Evolutionary conservation across 2,797 vertebrate species (phyloP).

Genomic region (Huso huso): DNA sequence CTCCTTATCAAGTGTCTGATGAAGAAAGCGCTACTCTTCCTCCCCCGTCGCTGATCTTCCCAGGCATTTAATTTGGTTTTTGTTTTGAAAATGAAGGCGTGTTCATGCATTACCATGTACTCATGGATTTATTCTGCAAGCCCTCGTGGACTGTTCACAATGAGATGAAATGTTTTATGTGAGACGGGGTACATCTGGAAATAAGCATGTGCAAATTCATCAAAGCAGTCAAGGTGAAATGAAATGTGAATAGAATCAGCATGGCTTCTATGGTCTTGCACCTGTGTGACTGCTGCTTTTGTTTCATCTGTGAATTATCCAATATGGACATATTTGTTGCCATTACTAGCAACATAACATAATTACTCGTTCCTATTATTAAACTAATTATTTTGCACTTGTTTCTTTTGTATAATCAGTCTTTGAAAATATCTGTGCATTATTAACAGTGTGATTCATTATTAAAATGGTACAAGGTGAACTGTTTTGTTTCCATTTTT

Average conservation of each 20-base stretch:
- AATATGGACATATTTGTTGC: no score
- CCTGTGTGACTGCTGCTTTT: not conserved
- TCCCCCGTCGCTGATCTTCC: not conserved
- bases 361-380: no score
- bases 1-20: not conserved
- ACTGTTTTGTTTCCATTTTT: no score
- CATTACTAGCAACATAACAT: no score
- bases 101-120: not conserved
- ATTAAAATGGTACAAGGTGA: no score
- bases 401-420: no score
- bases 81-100: not conserved
- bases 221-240: conserved; percentile 1
- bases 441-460: no score
- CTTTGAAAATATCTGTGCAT: no score
- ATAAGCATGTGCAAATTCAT: not conserved
- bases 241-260: not conserved
- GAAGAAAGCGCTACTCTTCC: not conserved
- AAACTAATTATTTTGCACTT: no score
- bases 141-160: not conserved
- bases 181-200: not conserved
- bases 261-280: not conserved
- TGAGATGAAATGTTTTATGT: not conserved
- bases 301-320: no score
- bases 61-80: not conserved
- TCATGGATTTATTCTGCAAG: not conserved